These are phyloP conservation scores for Anguilla japonica DNA, from an alignment of 2,113 vertebrate species.

Conservation along the genomic window DNA sequence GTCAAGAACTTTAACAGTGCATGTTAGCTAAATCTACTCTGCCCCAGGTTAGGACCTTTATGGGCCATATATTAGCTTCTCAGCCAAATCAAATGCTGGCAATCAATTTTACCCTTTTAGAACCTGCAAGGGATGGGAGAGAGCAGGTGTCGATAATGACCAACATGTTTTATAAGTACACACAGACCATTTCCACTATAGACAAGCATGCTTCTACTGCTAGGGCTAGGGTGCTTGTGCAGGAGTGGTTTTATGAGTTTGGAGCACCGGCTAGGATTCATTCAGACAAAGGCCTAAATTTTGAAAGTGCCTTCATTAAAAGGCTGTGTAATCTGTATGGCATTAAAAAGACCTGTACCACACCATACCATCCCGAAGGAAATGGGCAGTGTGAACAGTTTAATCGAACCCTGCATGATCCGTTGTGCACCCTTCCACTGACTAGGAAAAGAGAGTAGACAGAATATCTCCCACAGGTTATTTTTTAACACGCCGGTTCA, in stretches of 20 bases:
- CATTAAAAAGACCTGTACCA: slow-evolving; percentile 9
- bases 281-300: not conserved
- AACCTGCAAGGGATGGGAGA: not conserved
- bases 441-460: not conserved
- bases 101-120: not conserved
- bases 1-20: not conserved
- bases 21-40: not conserved
- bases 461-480: too few species aligned
- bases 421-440: slow-evolving; percentile 1
- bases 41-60: not conserved
- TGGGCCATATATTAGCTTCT: slow-evolving; percentile 8
- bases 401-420: slow-evolving; percentile 11
- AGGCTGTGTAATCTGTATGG: slow-evolving; percentile 11
- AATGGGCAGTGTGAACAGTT: not conserved
- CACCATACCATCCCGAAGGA: not conserved
- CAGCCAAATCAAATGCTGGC: slow-evolving; percentile 2
- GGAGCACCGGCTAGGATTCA: not conserved
- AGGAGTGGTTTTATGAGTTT: slow-evolving; percentile 10
- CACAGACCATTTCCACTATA: not conserved
- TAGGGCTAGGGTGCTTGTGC: not conserved
- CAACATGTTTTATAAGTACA: not conserved
- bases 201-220: slow-evolving; percentile 5
- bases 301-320: not conserved
- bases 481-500: too few species aligned
- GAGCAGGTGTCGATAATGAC: too few species aligned